These are phyloP conservation scores for Fragariocoptes setiger DNA, from an alignment of 1,140 invertebrate species.

Conservation along the genomic window DNA sequence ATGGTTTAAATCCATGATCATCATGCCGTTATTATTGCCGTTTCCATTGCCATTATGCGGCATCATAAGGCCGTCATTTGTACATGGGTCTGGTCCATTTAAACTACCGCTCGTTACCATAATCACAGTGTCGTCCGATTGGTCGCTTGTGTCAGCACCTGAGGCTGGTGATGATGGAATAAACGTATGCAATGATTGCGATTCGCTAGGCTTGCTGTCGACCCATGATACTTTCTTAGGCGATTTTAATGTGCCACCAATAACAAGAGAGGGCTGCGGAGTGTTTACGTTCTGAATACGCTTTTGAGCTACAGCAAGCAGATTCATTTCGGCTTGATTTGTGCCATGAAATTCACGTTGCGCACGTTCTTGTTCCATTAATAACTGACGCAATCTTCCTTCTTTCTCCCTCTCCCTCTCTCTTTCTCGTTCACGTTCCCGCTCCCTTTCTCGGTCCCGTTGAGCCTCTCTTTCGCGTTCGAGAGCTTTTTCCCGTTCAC, in stretches of 20 bases:
- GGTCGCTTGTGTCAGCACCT: constrained; percentile 5
- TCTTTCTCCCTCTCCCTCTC: no score
- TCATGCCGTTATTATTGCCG: no score
- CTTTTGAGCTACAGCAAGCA: constrained; percentile 15
- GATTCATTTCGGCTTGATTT: constrained; percentile 15
- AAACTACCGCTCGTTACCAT: neutral
- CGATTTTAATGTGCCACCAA: no score
- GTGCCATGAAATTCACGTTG: constrained; percentile 15
- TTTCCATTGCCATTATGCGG: no score
- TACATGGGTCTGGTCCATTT: neutral
- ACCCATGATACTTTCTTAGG: constrained; percentile 15
- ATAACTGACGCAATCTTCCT: constrained; percentile 8
- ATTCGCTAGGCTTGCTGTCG: constrained; percentile 7
- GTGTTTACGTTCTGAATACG: constrained; percentile 6
- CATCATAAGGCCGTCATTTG: no score
- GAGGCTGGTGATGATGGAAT: constrained; percentile 1
- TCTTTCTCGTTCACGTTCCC: no score
- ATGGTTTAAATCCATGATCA: no score
- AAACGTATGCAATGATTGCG: neutral
- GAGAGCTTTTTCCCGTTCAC: no score
- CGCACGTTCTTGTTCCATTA: constrained; percentile 9
- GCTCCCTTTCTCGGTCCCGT: no score
- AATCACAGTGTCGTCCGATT: neutral
- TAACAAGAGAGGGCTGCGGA: no score
- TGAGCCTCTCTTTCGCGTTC: no score